Percentiles rank a stretch among this genome's conserved stretches.
These are phyloP conservation scores for Poecilia latipinna DNA, from an alignment of 2,113 vertebrate genomes.

Conservation along the genomic window DNA sequence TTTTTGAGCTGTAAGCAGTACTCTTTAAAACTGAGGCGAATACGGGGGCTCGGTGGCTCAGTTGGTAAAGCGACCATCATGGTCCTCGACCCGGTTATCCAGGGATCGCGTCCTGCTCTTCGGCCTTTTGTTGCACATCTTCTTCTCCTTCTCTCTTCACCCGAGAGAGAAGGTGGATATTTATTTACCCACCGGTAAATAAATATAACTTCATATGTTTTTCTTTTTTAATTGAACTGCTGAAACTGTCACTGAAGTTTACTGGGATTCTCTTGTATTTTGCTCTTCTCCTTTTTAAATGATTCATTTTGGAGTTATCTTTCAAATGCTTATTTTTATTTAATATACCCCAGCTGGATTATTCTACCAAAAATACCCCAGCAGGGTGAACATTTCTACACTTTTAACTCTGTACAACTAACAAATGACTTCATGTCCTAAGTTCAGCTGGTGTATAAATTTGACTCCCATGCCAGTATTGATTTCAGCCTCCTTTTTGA, in stretches of 20 bases:
- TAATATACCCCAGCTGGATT: constrained; percentile 6
- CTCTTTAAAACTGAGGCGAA: too few relatives aligned
- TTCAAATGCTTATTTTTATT: neutral
- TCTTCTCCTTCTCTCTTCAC: too few relatives aligned
- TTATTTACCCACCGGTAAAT: too few relatives aligned
- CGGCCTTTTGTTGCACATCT: too few relatives aligned
- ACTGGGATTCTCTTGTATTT: neutral
- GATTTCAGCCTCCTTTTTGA: constrained; percentile 50
- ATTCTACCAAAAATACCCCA: constrained; percentile 5
- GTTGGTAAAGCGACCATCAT: too few relatives aligned
- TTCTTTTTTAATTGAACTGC: neutral
- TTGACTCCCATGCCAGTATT: constrained; percentile 51
- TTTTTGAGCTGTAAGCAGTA: too few relatives aligned
- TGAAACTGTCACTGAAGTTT: neutral
- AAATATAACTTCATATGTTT: too few relatives aligned
- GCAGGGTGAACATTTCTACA: constrained; percentile 17
- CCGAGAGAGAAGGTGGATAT: too few relatives aligned
- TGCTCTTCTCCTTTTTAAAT: neutral
- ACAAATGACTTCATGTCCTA: constrained; percentile 15
- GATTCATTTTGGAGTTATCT: neutral
- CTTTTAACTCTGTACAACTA: constrained; percentile 12
- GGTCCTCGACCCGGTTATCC: too few relatives aligned
- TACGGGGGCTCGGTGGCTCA: too few relatives aligned
- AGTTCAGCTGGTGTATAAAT: constrained; percentile 34
- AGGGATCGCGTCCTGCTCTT: too few relatives aligned